Conservation (phyloP, 1,140 invertebrate genomes). For the Cotesia typhae region DNA sequence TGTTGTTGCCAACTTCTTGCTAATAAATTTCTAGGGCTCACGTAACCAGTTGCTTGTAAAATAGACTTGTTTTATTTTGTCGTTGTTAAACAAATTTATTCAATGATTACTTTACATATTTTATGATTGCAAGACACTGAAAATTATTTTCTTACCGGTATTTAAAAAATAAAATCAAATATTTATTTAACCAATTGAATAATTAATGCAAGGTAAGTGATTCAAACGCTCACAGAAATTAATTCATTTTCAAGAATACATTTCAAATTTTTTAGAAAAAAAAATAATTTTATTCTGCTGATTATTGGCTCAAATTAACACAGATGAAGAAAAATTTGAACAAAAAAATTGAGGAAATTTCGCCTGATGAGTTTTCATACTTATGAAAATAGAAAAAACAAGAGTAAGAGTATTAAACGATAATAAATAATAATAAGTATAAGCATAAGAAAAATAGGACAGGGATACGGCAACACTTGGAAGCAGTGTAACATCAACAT, state of each 20-base stretch:
- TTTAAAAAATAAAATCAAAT: no score
- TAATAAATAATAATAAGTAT: not conserved
- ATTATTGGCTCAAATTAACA: no score
- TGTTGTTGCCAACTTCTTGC: not conserved
- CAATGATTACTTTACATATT: no score
- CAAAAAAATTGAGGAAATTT: no score
- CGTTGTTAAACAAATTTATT: no score
- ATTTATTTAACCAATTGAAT: no score
- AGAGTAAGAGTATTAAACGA: not conserved
- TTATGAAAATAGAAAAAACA: not conserved
- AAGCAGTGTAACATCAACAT: conserved; percentile 1
- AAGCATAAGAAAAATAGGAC: conserved; percentile 16
- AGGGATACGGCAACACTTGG: conserved; percentile 4
- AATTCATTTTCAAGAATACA: not conserved
- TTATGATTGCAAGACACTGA: no score
- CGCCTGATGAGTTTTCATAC: not conserved
- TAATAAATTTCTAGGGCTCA: not conserved
- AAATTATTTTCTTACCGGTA: no score
- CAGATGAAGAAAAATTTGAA: no score
- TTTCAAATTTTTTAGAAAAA: not conserved
- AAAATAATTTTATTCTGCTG: no score
- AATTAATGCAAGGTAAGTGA: conserved; percentile 20
- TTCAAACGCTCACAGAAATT: conserved; percentile 23
- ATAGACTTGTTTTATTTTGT: not conserved
- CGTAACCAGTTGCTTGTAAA: not conserved